phyloP scores from a whole-genome alignment of 2,888 invertebrate genomes.

The Metopia argyrocephala region DNA sequence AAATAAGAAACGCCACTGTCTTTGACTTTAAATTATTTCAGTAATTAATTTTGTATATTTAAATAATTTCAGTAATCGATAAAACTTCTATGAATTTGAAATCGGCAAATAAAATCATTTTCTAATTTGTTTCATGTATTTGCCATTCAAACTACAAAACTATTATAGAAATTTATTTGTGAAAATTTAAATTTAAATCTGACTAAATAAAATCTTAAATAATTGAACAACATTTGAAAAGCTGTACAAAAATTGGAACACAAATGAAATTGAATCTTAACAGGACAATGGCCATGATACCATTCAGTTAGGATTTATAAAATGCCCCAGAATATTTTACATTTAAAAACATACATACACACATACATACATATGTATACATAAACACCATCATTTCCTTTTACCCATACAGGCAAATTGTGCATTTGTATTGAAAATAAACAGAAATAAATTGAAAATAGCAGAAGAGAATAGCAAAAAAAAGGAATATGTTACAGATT shows the following conservation, averaged over 20 bases:
- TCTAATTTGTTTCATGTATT: too few species aligned
- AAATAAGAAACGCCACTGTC: too few species aligned
- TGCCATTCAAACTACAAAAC: too few species aligned
- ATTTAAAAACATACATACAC: background rate
- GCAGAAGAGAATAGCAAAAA: background rate
- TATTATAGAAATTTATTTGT: too few species aligned
- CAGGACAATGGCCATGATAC: constrained; percentile 21
- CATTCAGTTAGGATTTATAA: background rate
- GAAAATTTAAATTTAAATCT: too few species aligned
- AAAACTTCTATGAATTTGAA: too few species aligned
- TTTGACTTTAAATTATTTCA: too few species aligned
- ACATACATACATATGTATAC: background rate
- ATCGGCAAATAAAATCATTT: too few species aligned
- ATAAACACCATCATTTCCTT: background rate
- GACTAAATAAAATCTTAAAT: background rate
- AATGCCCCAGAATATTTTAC: background rate
- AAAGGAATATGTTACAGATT: constrained; percentile 41
- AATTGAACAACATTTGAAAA: background rate
- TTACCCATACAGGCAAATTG: background rate
- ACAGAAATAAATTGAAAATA: constrained; percentile 25
- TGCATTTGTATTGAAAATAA: constrained; percentile 6
- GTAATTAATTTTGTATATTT: too few species aligned
- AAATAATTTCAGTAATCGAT: too few species aligned
- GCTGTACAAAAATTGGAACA: background rate
- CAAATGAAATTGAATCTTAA: constrained; percentile 12